Evolutionary conservation across 2,113 vertebrate species (phyloP), one percentile per base, ranked within the genome.

Genomic region (Cacatua alba): DNA sequence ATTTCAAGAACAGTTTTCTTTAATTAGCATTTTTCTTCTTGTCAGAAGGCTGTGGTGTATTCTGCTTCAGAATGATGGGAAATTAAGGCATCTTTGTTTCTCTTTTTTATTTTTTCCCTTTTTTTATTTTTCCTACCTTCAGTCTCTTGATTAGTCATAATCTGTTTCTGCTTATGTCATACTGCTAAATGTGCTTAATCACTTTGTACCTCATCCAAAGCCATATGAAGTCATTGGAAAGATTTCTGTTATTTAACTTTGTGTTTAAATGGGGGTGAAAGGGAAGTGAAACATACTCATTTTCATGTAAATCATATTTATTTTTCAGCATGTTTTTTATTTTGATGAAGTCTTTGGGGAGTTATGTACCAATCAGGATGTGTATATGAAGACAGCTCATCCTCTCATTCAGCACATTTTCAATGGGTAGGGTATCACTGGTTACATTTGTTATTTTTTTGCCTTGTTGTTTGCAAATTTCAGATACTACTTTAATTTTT

Each of bases 271-370:
- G 35, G 71, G 51, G 6, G 13, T 80, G 8, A 59, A 82, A 35
- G 35, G 68, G n/a, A 97, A 88, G 57, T 57, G 24, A 96, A 78
- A 78, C 4, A 16, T 41, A 46, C 82, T 76, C 65, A 39, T 94
- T 77, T 92, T 97, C 88, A 65, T 86, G 24, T 96, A 95, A 98
- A 88, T 86, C 59, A 35, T 90, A 72, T 97, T 97, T 98, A 62
- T 97, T 97, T 98, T 98, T 87, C 98, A 99, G 99, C 99, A 99
- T 95, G 98, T 97, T 90, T 99, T 99, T 98, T 99, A 99, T 98
- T 99, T 99, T 97, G 99, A 99, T 97, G 98, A 99, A 97, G 99
- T 99, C 96, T 99, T 99, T 96, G 99, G 98, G 82, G 99, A 99
- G 90, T 95, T 97, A 13, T 98, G 98, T 95, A 98, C 98, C 93